Percentiles rank a stretch among this genome's conserved stretches.
Evolutionary conservation across 2,888 invertebrate species (phyloP).

Genomic region (Eupithecia exiguata): DNA sequence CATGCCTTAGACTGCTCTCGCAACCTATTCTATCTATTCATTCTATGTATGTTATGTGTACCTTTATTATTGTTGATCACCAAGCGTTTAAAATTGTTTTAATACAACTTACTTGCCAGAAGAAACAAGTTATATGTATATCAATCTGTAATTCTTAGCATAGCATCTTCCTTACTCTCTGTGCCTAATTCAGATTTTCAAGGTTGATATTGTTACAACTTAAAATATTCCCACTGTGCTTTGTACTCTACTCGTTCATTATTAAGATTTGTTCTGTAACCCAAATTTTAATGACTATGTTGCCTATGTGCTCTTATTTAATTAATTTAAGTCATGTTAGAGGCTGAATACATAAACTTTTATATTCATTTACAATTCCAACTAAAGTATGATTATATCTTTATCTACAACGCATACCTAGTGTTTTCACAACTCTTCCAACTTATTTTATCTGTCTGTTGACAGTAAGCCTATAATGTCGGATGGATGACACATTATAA

Average conservation of each 20-base stretch:
- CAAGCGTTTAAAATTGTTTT: neutral
- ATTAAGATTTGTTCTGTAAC: neutral
- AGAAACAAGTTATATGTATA: neutral
- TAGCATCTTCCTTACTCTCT: neutral
- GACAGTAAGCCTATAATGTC: too few species aligned
- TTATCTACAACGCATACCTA: neutral
- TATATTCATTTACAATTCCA: neutral
- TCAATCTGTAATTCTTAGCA: neutral
- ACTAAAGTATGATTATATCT: neutral
- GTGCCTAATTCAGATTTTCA: too few species aligned
- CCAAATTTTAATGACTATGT: neutral
- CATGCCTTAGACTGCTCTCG: neutral
- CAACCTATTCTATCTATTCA: neutral
- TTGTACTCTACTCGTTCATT: too few species aligned
- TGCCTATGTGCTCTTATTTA: neutral
- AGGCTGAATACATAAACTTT: neutral
- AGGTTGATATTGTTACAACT: neutral
- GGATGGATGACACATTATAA: too few species aligned
- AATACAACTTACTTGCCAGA: neutral
- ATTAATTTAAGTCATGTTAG: neutral
- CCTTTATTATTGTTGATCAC: neutral
- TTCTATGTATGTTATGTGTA: neutral
- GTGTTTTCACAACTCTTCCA: neutral
- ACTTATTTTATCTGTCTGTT: neutral
- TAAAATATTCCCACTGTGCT: neutral